Evolutionary conservation across 2,113 vertebrate species (phyloP).

Genomic region (Montifringilla adamsi): DNA sequence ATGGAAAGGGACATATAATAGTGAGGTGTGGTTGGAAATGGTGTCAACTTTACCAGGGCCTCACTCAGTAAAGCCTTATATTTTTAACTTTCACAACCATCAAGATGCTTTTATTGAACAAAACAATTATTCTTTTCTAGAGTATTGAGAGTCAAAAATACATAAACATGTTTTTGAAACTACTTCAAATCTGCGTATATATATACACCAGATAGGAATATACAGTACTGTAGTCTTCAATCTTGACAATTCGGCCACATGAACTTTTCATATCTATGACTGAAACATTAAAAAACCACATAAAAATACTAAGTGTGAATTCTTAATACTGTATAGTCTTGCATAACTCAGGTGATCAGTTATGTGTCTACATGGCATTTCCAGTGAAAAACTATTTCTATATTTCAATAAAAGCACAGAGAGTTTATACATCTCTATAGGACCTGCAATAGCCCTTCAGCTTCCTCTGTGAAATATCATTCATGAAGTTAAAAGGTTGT

Average conservation of each 20-base stretch:
- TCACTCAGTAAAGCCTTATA: neutral
- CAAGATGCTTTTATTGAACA: neutral
- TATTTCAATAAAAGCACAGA: neutral
- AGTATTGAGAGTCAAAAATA: neutral
- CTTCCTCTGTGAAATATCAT: neutral
- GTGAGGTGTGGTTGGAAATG: neutral
- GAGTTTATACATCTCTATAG: neutral
- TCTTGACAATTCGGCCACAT: neutral
- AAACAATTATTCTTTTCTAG: neutral
- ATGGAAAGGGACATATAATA: neutral
- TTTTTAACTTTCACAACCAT: neutral
- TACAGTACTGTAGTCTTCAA: neutral
- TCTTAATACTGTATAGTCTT: neutral
- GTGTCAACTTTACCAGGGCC: neutral
- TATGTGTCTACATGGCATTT: neutral
- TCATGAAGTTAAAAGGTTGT: neutral
- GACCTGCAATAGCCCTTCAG: neutral
- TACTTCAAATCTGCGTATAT: neutral
- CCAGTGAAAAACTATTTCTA: neutral
- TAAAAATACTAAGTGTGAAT: neutral
- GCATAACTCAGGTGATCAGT: neutral
- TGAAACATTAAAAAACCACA: neutral
- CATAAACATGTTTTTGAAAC: neutral
- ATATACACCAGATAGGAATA: neutral
- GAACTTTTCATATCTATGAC: neutral